phyloP scores from a whole-genome alignment of 1,140 invertebrate species.

The Rhizoglyphus robini region DNA sequence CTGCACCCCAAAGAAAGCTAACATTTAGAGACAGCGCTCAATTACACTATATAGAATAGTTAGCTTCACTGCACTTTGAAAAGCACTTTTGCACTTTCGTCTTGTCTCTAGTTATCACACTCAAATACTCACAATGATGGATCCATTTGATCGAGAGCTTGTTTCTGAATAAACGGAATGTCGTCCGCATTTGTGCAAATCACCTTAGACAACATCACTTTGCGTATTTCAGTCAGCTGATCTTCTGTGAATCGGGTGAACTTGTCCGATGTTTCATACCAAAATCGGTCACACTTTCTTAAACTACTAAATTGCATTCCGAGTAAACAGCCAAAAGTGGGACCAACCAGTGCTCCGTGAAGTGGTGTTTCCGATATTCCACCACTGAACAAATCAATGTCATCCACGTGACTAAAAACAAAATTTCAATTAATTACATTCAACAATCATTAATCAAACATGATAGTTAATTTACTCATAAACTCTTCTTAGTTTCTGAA shows the following conservation, averaged over 20 bases:
- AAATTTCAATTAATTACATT: neutral
- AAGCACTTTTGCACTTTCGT: too few relatives aligned
- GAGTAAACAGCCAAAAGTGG: slow-evolving; percentile 45
- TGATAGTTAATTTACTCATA: slow-evolving; percentile 32
- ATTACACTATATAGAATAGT: too few relatives aligned
- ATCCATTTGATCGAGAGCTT: slow-evolving; percentile 74
- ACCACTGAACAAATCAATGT: slow-evolving; percentile 44
- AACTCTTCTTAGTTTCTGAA: slow-evolving; percentile 34
- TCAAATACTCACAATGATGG: slow-evolving; percentile 52
- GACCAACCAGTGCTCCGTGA: slow-evolving; percentile 40
- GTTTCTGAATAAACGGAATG: slow-evolving; percentile 66
- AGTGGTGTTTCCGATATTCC: slow-evolving; percentile 42
- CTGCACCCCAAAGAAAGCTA: too few relatives aligned
- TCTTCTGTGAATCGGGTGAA: slow-evolving; percentile 63
- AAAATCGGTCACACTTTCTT: slow-evolving; percentile 79
- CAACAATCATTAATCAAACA: neutral
- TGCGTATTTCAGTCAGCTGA: slow-evolving; percentile 80
- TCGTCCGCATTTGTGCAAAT: slow-evolving; percentile 85
- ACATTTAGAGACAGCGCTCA: too few relatives aligned
- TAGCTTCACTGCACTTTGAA: too few relatives aligned
- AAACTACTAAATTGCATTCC: slow-evolving; percentile 45
- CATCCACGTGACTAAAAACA: slow-evolving; percentile 40
- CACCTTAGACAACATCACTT: slow-evolving; percentile 72
- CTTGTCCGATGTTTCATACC: slow-evolving; percentile 80
- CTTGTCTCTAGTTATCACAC: too few relatives aligned